A percentile compares a stretch with the other conserved stretches of the same genome.
phyloP scores from a whole-genome alignment of 2,797 vertebrate species.

The Sparus aurata region DNA sequence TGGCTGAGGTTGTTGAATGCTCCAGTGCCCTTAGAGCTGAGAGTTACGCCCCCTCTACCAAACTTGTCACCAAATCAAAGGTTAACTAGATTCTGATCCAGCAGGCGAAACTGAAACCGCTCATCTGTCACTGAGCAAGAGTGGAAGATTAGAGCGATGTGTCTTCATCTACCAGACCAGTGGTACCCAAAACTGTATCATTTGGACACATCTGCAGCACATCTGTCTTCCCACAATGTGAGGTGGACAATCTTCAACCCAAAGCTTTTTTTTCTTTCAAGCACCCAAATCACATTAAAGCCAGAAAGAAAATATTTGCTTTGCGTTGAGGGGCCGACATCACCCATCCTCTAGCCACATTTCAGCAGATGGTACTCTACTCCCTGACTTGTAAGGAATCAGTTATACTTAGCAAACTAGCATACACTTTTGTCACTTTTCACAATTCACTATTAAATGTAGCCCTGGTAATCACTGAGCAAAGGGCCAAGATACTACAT shows the following conservation, averaged over 20 bases:
- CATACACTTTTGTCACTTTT: too few relatives aligned
- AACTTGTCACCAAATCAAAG: conserved; percentile 30
- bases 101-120: background rate
- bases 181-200: background rate
- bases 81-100: conserved; percentile 32
- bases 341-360: too few relatives aligned
- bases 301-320: too few relatives aligned
- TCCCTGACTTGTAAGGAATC: too few relatives aligned
- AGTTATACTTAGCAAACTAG: too few relatives aligned
- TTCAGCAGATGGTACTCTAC: too few relatives aligned
- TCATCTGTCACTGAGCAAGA: background rate
- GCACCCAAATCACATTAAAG: too few relatives aligned
- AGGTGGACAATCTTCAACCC: background rate
- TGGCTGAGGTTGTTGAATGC: background rate
- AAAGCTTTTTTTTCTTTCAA: background rate
- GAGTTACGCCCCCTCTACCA: conserved; percentile 27
- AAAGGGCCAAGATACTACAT: too few relatives aligned
- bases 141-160: background rate
- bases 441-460: too few relatives aligned
- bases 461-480: too few relatives aligned
- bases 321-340: too few relatives aligned
- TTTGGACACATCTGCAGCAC: conserved; percentile 11
- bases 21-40: background rate
- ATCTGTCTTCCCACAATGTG: background rate
- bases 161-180: background rate